Evolutionary conservation across 2,113 vertebrate species (phyloP).

Genomic region (Peromyscus polionotus): DNA sequence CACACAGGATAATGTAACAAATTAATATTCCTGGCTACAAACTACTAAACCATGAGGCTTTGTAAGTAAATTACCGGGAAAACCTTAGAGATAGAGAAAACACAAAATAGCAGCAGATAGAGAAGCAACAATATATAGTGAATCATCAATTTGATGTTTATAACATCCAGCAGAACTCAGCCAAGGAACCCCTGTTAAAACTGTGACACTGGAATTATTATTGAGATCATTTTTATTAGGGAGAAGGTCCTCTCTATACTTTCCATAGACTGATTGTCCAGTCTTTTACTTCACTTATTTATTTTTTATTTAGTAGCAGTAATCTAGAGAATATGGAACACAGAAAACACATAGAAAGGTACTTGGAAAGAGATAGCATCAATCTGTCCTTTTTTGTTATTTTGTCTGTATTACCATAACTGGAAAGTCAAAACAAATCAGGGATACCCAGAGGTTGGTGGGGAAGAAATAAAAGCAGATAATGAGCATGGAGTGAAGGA

Average conservation of each 20-base stretch:
- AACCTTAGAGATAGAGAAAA: neutral
- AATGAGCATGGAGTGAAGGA: neutral
- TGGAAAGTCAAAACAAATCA: neutral
- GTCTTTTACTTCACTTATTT: neutral
- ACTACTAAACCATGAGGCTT: neutral
- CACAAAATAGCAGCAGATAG: neutral
- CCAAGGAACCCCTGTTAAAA: neutral
- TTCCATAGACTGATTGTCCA: neutral
- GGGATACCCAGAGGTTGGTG: neutral
- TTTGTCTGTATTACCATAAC: neutral
- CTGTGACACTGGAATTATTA: neutral
- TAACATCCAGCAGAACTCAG: neutral
- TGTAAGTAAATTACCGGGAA: neutral
- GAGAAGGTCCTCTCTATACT: neutral
- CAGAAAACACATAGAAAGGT: neutral
- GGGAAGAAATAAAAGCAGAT: neutral
- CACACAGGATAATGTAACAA: neutral
- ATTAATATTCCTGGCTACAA: neutral
- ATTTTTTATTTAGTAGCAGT: neutral
- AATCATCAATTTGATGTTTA: neutral
- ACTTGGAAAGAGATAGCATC: neutral
- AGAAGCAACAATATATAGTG: neutral
- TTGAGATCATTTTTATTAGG: neutral
- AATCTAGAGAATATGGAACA: neutral
- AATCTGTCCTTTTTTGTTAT: neutral